Percentiles rank a stretch among this genome's conserved stretches.
Conservation (phyloP, 2,888 invertebrate genomes). For the Gryllus longicercus region DNA sequence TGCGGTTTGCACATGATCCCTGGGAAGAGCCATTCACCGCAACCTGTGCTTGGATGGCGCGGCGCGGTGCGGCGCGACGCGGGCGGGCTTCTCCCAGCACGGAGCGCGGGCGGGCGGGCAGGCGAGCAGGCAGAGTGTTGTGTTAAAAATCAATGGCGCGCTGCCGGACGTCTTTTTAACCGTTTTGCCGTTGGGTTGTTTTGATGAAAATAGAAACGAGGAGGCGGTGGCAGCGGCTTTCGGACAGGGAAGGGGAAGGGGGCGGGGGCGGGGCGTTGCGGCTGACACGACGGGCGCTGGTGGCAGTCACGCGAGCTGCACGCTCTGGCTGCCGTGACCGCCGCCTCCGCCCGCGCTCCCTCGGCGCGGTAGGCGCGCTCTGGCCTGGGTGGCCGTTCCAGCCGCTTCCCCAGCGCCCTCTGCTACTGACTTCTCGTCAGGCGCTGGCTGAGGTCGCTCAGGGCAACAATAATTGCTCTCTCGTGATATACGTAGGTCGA, state of each 20-base stretch:
- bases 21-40: too few species aligned
- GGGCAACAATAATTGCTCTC: too few species aligned
- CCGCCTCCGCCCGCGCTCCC: not conserved
- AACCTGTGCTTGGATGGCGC: too few species aligned
- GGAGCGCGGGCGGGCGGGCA: not conserved
- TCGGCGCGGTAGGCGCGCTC: not conserved
- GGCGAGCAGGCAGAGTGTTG: not conserved
- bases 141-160: slow-evolving; percentile 17
- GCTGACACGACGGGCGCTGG: not conserved
- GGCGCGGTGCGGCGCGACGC: not conserved
- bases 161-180: not conserved
- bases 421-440: not conserved
- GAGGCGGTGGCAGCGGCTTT: not conserved
- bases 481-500: too few species aligned
- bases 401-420: not conserved
- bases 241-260: not conserved
- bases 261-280: not conserved
- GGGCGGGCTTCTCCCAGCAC: not conserved
- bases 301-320: too few species aligned
- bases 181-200: not conserved
- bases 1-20: too few species aligned
- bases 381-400: not conserved
- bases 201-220: slow-evolving; percentile 9
- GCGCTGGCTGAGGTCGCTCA: too few species aligned
- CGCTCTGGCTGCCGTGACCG: not conserved